Base-by-base conservation (phyloP, 2,797 vertebrate genomes). In the Tokudaia muenninki region DNA sequence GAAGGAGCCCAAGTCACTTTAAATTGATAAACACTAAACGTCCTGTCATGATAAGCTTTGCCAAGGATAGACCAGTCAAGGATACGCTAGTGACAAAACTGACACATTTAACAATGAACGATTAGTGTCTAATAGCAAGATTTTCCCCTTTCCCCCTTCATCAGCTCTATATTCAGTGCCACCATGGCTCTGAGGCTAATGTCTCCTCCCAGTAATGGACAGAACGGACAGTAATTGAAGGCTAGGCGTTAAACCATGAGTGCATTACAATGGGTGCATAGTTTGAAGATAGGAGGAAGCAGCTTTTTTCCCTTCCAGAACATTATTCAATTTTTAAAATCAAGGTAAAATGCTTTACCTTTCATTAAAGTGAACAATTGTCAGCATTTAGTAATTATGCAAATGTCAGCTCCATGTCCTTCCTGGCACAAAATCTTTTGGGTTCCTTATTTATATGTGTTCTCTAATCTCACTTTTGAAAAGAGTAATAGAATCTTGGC, bases 381-480 rank as follows among this genome's bases (percentile, higher is more conserved):
- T 70, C 24, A 8, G 34, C 24, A 55, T 78, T 97, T 81, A 70
- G 61, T 52, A 86, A 14, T 61, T 63, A 34, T 16, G 50, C n/a
- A 61, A n/a, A 8, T 16, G 37, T 61, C 50, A 75, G 55, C 17
- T 67, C 26, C 61, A 34, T 61, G 21, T 90, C 91, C 13, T 87
- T 75, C 22, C 24, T 21, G 83, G 55, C n/a, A 93, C 50, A 63
- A 12, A 3, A 72, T 29, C 55, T 44, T 93, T 59, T 61, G 74
- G 80, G 93, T 57, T 47, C 90, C 59, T 77, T 81, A 87, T 92
- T 95, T 94, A 87, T 2, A 87, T 21, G 86, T 94, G 70, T 52
- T 83, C 70, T 84, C 21, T 87, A 55, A 96, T 91, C 95, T 86
- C 72, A 91, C 55, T 59, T 88, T 93, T 87, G 55, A 88, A 96